Base-by-base conservation (phyloP, 2,888 invertebrate species). In the Acronicta psi region DNA sequence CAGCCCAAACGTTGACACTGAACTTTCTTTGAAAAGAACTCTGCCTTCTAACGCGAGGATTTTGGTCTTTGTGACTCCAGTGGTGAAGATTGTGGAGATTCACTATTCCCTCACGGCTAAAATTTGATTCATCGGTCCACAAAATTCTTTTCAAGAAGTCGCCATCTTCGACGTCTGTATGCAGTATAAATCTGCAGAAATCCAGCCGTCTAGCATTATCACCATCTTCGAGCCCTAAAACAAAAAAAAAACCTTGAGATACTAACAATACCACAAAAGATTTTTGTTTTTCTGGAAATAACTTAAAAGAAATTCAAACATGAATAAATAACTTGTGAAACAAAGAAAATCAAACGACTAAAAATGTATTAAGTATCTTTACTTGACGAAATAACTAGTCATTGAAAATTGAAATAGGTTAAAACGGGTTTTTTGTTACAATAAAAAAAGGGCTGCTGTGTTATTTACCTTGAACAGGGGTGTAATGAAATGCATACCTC, bases 1-100 rank as follows among this genome's bases (percentile, higher is more conserved):
- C 59, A 16, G 59, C 69, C 64, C 61, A 65, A 10, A 65, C 64
- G 52, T 69, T 62, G 5, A 65, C 55, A 41, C 43, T 47, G 18
- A 61, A 59, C 56, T 50, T 50, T 29, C 42, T 50, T 17, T 59
- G 63, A 14, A 56, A 44, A 13, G 54, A 54, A 25, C 45, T 44
- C 31, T 60, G 61, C 17, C 56, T 68, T 52, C 61, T 61, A 31
- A 36, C 43, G 38, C 58, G 63, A 29, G 60, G 68, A 58, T 68
- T 64, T 29, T 42, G 38, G 20, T 55, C 56, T 14, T 64, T 61
- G 38, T 55, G 17, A 20, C 47, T 54, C 64, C 64, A 68, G 36
- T 63, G 14, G 54, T 68, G 60, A 8, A 58, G 42, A 34, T 64
- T 69, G 23, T 61, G 61, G 29, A 61, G 56, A 36, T 61, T 61